Conservation (phyloP, 1,140 invertebrate genomes). For the Apis florea region DNA sequence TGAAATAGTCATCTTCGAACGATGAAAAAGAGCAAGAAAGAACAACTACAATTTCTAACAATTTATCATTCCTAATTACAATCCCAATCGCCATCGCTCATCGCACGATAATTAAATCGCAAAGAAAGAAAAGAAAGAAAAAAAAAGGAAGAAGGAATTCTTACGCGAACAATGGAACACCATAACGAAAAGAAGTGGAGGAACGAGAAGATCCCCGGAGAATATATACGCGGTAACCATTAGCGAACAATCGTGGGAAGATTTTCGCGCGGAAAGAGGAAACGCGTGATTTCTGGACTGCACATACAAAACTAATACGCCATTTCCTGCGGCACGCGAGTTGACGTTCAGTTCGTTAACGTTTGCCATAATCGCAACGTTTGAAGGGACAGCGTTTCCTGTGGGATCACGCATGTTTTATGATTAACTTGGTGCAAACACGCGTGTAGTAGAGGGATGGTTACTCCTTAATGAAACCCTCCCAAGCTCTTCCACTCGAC, state of each 20-base stretch:
- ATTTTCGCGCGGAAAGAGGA: slow-evolving; percentile 16
- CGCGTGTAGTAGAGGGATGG: not conserved
- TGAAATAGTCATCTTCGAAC: too few relatives aligned
- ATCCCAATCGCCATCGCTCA: too few relatives aligned
- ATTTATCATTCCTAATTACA: too few relatives aligned
- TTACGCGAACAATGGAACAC: not conserved
- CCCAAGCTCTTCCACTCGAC: not conserved
- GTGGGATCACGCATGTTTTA: not conserved
- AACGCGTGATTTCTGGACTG: slow-evolving; percentile 24
- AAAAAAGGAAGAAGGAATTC: not conserved
- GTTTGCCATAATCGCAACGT: not conserved
- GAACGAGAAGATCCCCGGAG: not conserved
- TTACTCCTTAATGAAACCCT: not conserved
- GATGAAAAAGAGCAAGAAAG: too few relatives aligned
- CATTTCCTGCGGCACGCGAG: not conserved
- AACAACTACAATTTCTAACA: too few relatives aligned
- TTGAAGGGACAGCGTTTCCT: slow-evolving; percentile 2
- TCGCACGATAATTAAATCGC: not conserved
- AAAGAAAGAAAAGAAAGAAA: not conserved
- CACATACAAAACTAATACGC: slow-evolving; percentile 2
- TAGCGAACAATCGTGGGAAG: slow-evolving; percentile 25
- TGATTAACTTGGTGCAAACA: not conserved
- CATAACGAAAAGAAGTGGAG: not conserved
- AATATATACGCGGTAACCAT: not conserved
- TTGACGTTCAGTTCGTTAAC: slow-evolving; percentile 13